These are phyloP conservation scores for Nomada fabriciana DNA, from an alignment of 2,888 invertebrate genomes.

Conservation along the genomic window DNA sequence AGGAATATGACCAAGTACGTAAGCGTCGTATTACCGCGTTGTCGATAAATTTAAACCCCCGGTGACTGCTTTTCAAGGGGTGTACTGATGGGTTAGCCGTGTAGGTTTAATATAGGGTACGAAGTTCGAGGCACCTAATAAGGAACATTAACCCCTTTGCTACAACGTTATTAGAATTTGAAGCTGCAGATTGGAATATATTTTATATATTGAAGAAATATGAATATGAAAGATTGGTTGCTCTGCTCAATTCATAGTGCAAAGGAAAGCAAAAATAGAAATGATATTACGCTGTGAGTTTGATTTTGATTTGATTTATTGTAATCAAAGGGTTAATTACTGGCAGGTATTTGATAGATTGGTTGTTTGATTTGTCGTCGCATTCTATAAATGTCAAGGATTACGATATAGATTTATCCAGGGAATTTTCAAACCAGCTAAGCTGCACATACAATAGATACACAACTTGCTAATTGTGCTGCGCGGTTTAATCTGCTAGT, in stretches of 20 bases:
- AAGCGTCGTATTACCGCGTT: slow-evolving; percentile 28
- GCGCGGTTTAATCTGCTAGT: background rate
- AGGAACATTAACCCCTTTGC: background rate
- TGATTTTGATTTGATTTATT: no score
- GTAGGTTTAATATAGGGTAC: background rate
- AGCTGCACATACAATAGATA: background rate
- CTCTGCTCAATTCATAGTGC: no score
- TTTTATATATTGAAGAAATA: no score
- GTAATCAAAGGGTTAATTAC: no score
- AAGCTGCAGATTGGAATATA: no score
- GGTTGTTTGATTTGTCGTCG: no score
- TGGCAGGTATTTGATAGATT: no score
- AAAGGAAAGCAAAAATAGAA: no score
- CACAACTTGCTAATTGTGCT: background rate
- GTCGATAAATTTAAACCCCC: slow-evolving; percentile 42
- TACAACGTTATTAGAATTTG: no score
- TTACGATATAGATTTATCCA: background rate
- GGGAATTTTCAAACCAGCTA: background rate
- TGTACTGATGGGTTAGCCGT: background rate
- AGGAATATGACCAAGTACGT: slow-evolving; percentile 18
- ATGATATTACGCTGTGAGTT: no score
- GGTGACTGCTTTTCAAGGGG: slow-evolving; percentile 24
- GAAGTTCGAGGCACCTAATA: background rate
- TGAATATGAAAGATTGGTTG: no score
- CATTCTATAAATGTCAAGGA: no score